A percentile compares a stretch with the other conserved stretches of the same genome.
Conservation (phyloP, 2,888 invertebrate genomes). For the Frankliniella intonsa region DNA sequence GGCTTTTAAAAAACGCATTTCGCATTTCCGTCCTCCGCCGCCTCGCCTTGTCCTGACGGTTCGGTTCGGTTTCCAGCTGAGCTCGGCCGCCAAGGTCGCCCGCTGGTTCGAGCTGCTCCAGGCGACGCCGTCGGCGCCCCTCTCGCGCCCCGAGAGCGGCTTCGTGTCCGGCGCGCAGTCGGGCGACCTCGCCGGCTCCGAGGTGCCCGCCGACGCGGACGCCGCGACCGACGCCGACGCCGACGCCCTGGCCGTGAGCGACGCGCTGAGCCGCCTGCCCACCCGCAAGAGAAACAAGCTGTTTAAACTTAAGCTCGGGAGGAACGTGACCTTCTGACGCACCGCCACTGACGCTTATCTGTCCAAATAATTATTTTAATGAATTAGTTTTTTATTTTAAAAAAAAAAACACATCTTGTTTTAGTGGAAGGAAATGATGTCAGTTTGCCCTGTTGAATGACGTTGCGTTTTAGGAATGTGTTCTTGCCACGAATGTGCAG, state of each 20-base stretch:
- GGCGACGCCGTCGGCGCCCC: conserved; percentile 52
- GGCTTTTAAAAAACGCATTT: no score
- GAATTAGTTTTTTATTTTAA: neutral
- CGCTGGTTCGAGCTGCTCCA: conserved; percentile 74
- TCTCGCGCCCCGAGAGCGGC: conserved; percentile 70
- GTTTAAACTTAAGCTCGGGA: conserved; percentile 62
- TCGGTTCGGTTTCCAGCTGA: conserved; percentile 53
- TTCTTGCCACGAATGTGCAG: no score
- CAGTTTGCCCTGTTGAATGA: no score
- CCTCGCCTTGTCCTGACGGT: no score
- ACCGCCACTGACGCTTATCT: neutral
- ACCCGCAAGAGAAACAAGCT: conserved; percentile 66
- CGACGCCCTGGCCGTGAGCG: conserved; percentile 60
- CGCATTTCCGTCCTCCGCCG: no score
- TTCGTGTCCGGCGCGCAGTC: conserved; percentile 62
- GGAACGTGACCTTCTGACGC: conserved; percentile 65
- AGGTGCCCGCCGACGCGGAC: conserved; percentile 54
- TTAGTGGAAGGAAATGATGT: no score
- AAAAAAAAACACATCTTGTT: neutral
- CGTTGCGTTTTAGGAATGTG: no score
- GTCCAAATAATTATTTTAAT: neutral
- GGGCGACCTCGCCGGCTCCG: conserved; percentile 43
- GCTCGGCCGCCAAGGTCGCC: conserved; percentile 72
- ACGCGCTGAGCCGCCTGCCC: conserved; percentile 61
- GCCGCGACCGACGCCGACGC: conserved; percentile 55